A percentile compares a stretch with the other conserved stretches of the same genome.
Conservation (phyloP, 2,797 vertebrate species). For the Manis javanica region DNA sequence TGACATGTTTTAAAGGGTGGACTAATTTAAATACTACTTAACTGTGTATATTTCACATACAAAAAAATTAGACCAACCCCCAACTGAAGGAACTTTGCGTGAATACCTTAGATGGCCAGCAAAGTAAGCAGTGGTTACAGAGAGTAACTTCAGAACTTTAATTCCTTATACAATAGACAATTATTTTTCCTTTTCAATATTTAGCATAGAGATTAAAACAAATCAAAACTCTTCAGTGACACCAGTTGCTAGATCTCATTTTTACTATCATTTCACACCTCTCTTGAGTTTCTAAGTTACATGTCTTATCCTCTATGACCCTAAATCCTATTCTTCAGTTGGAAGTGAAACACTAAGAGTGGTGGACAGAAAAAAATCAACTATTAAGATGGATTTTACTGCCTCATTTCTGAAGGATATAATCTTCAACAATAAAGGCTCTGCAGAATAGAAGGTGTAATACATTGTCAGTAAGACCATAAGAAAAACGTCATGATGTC, state of each 20-base stretch:
- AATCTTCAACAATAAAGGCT: background rate
- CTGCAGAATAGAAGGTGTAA: background rate
- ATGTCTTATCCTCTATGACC: background rate
- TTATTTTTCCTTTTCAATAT: conserved; percentile 32
- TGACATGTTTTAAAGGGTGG: background rate
- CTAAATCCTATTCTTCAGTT: conserved; percentile 2
- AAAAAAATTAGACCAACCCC: background rate
- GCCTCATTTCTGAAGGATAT: background rate
- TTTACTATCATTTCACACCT: background rate
- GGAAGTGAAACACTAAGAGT: background rate
- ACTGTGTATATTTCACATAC: background rate
- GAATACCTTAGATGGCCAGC: background rate
- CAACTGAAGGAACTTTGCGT: background rate
- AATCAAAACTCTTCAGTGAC: background rate
- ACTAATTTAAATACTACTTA: background rate
- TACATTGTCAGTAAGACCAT: background rate
- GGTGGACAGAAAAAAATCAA: background rate
- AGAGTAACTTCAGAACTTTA: background rate
- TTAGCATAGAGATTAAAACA: background rate
- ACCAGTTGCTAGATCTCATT: background rate
- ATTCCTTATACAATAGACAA: background rate
- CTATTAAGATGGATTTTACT: background rate
- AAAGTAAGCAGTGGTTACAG: background rate
- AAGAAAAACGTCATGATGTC: background rate
- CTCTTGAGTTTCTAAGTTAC: conserved; percentile 1